These are phyloP conservation scores for Actinia tenebrosa DNA, from an alignment of 64 coral and sea anemone genomes.

Conservation along the genomic window DNA sequence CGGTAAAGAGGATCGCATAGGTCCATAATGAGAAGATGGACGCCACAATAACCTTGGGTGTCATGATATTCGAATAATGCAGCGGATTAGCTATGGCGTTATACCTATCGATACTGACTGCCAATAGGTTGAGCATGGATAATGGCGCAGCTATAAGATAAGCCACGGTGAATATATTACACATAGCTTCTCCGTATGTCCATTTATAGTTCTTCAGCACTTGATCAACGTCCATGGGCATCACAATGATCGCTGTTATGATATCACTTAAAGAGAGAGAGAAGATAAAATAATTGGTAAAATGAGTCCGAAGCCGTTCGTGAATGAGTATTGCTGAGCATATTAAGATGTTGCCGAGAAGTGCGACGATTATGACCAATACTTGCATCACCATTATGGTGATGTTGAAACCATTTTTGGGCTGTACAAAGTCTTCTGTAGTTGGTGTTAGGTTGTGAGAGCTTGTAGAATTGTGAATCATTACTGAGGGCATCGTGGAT, in stretches of 20 bases:
- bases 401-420: conserved; percentile 8
- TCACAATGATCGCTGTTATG: conserved; percentile 67
- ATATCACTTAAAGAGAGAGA: conserved; percentile 82
- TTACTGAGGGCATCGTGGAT: background rate
- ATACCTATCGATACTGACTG: conserved; percentile 84
- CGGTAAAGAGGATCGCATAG: conserved; percentile 52
- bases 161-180: conserved; percentile 61
- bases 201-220: conserved; percentile 27
- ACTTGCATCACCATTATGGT: conserved; percentile 11
- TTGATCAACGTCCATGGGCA: conserved; percentile 78
- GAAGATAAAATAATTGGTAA: conserved; percentile 87
- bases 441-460: background rate
- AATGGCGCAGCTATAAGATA: conserved; percentile 84
- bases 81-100: conserved; percentile 70
- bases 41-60: conserved; percentile 35
- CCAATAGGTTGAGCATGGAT: conserved; percentile 81
- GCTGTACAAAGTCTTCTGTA: background rate
- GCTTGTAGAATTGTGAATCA: background rate
- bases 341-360: conserved; percentile 86
- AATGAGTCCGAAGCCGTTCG: conserved; percentile 53
- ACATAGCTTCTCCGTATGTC: conserved; percentile 56
- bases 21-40: conserved; percentile 66
- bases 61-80: conserved; percentile 50
- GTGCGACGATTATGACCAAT: conserved; percentile 45
- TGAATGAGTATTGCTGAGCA: conserved; percentile 73